These are phyloP conservation scores for Clanis bilineata DNA, from an alignment of 2,888 invertebrate genomes.

Conservation along the genomic window DNA sequence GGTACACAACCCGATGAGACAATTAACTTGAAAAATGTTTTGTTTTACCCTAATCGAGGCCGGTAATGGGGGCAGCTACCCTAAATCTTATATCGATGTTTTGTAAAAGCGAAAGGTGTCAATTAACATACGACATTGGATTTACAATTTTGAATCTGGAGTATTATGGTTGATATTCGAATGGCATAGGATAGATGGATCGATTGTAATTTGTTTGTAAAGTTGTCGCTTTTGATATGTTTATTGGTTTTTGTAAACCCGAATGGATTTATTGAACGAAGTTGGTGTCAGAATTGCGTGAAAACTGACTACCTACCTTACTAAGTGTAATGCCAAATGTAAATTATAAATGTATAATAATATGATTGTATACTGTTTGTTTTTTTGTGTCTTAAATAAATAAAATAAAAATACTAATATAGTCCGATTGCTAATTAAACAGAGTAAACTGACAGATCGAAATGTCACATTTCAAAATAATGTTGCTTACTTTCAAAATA, in stretches of 20 bases:
- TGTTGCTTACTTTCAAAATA: no score
- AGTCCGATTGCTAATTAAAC: no score
- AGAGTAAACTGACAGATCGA: no score
- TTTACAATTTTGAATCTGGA: not conserved
- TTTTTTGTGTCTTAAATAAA: no score
- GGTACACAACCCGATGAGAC: conserved; percentile 42
- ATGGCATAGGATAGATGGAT: not conserved
- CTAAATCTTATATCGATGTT: conserved; percentile 25
- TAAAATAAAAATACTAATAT: no score
- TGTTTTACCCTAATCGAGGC: conserved; percentile 42
- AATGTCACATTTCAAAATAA: no score
- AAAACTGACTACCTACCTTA: no score
- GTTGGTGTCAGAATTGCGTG: not conserved
- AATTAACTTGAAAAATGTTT: conserved; percentile 58
- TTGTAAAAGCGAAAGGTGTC: conserved; percentile 16
- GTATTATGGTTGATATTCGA: not conserved
- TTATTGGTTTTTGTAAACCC: not conserved
- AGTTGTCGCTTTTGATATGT: not conserved
- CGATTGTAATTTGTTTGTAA: not conserved
- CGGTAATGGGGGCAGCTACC: conserved; percentile 32
- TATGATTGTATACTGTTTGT: no score
- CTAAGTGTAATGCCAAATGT: no score
- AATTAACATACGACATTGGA: not conserved
- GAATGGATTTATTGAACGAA: not conserved
- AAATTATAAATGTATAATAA: no score